Evolutionary conservation across 1,140 invertebrate species (phyloP), one percentile per base, ranked within the genome.

Genomic region (Leptonema lineaticorne): DNA sequence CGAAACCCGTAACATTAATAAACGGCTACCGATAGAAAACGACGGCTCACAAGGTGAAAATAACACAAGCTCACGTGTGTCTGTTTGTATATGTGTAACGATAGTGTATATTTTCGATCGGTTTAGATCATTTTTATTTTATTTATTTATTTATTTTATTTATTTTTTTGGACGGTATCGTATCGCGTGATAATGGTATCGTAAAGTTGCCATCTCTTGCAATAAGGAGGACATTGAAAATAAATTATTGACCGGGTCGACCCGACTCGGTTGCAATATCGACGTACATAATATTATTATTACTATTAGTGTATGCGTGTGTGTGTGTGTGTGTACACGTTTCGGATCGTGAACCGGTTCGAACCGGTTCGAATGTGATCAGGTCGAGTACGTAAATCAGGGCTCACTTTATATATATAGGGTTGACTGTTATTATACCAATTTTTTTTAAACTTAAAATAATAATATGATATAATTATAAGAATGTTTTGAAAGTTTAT

Each of bases 141-240:
- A n/a, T n/a, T n/a, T n/a, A n/a, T n/a, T n/a, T n/a, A n/a, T n/a
- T n/a, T n/a, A n/a, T n/a, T n/a, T n/a, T n/a, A n/a, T n/a, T n/a
- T n/a, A n/a, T n/a, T n/a, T n/a, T n/a, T n/a, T n/a, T n/a, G n/a
- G n/a, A n/a, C n/a, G n/a, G n/a, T n/a, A n/a, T n/a, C n/a, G n/a
- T 46, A 48, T 46, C 41, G 37, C 62, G 33, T 46, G 62, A 46
- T 63, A 63, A 63, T 63, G 62, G 46, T 48, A 63, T 63, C 62
- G 33, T 63, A 63, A 63, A 63, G 37, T 63, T 63, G 62, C 41
- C 62, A 27, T 63, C 62, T 28, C 46, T 22, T 20, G 28, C 30
- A 20, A 22, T 29, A 65, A 65, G 30, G 63, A 53, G 63, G 63
- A 65, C 63, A 65, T 53, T 65, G 46, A 65, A 65, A 53, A 65